Percentiles rank a stretch among this genome's conserved stretches.
Evolutionary conservation across 2,113 vertebrate species (phyloP).

Genomic region (Eupsittula cactorum): DNA sequence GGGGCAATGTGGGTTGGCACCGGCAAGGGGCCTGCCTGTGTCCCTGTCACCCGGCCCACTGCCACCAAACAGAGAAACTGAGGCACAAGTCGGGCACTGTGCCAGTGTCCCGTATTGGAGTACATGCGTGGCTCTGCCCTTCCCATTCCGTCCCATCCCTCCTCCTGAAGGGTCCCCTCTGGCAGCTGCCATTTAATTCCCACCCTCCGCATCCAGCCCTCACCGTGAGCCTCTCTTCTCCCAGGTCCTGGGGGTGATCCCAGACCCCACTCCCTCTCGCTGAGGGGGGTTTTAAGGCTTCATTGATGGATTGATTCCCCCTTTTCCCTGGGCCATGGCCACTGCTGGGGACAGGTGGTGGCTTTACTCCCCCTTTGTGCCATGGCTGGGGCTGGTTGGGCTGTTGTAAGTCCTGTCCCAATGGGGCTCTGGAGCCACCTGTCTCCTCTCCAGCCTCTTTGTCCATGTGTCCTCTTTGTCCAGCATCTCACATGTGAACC

Average conservation of each 20-base stretch:
- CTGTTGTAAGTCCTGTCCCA: fast-evolving
- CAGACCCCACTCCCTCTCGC: neutral
- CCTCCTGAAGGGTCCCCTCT: neutral
- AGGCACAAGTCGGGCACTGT: neutral
- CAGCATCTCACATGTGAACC: neutral
- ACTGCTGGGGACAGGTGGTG: neutral
- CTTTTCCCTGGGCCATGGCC: neutral
- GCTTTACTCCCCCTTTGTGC: neutral
- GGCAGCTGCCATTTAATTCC: conserved; percentile 55
- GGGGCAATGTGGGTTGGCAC: too few species aligned
- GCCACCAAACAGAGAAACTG: neutral
- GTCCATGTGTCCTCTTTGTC: neutral
- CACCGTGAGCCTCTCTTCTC: conserved; percentile 43
- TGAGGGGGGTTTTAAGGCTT: neutral
- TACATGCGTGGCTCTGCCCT: neutral
- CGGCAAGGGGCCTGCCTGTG: neutral
- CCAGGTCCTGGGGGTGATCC: conserved; percentile 10
- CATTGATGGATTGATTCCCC: neutral
- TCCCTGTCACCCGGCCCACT: neutral
- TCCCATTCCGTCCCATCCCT: fast-evolving
- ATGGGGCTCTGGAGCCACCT: neutral
- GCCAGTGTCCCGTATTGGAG: neutral
- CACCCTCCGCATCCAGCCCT: neutral
- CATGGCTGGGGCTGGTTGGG: neutral
- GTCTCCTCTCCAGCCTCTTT: neutral